Base-by-base conservation (phyloP, 2,888 invertebrate genomes). In the Podotricha telesiphe region DNA sequence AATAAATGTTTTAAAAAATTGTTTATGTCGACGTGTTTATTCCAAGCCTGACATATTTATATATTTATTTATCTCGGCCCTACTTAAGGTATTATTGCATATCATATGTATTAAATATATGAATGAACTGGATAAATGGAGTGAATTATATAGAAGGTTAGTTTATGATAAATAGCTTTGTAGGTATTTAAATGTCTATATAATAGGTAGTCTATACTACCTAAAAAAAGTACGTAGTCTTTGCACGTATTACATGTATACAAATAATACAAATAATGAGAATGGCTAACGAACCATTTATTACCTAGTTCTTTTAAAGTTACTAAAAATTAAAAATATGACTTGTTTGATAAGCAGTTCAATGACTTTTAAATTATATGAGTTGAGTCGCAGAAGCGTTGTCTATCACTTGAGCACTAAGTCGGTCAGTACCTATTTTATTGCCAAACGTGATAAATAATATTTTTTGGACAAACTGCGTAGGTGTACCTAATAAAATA, bases 281-380 rank as follows among this genome's bases (percentile, higher is more conserved):
- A 17, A 47, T 47, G 47, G 17, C 8, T 47, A 17, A 17, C 17
- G 28, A 55, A 34, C 28, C 17, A 34, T n/a, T 55, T 55, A 17
- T 17, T 55, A 55, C 0, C 53, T 17, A 17, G 48, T 34, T 11
- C 17, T 55, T 55, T 34, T 17, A 10, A 37, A 55, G 2, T 34
- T 55, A 37, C 17, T 37, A n/a, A 17, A 37, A 55, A 55, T 34
- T 17, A 37, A 34, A 37, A 37, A n/a, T 28, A 55, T 55, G 7
- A 37, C 55, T 17, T 55, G 34, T 34, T 55, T 55, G 34, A 55
- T 55, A 55, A 55, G 13, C 13, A 37, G 55, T 34, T 34, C 34
- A 17, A 37, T 55, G 34, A 19, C 34, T 34, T 55, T 53, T 34
- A 15, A 17, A 6, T 17, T 37, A 34, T 53, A 28, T 55, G 34